These are phyloP conservation scores for Alcedo quadribrachys DNA, from an alignment of 2,797 vertebrate species.

Conservation along the genomic window DNA sequence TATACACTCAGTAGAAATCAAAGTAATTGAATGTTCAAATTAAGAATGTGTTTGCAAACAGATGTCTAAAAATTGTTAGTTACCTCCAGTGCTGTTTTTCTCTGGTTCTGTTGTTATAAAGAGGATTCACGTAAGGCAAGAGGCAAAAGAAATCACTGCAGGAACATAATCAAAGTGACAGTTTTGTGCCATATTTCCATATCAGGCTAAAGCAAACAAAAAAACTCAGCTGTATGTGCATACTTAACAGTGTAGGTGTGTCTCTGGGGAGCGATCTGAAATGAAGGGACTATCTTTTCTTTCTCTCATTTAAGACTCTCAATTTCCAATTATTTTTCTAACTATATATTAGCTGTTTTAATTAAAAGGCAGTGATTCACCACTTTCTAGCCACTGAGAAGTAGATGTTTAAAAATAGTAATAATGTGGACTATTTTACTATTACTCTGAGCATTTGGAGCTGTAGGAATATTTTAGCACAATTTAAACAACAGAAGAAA, in stretches of 20 bases:
- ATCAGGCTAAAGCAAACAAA: slow-evolving; percentile 54
- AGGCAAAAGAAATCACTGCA: slow-evolving; percentile 35
- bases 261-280: slow-evolving; percentile 21
- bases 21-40: slow-evolving; percentile 17
- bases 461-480: slow-evolving; percentile 50
- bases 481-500: slow-evolving; percentile 54
- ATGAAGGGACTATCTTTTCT: slow-evolving; percentile 37
- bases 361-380: slow-evolving; percentile 70
- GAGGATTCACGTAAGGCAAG: slow-evolving; percentile 3
- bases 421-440: slow-evolving; percentile 10
- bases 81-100: not conserved
- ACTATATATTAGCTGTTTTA: slow-evolving; percentile 63
- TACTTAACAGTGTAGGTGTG: slow-evolving; percentile 10
- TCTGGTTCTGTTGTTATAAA: not conserved
- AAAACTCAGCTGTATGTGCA: not conserved
- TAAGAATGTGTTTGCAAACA: slow-evolving; percentile 16
- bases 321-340: slow-evolving; percentile 53
- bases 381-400: slow-evolving; percentile 48
- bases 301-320: slow-evolving; percentile 4
- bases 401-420: slow-evolving; percentile 20
- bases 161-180: slow-evolving; percentile 29
- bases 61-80: not conserved
- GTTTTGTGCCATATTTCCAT: slow-evolving; percentile 57
- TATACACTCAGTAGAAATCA: not conserved
- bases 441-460: slow-evolving; percentile 26